Conservation (phyloP, 2,113 vertebrate genomes). For the Tragulus kanchil region DNA sequence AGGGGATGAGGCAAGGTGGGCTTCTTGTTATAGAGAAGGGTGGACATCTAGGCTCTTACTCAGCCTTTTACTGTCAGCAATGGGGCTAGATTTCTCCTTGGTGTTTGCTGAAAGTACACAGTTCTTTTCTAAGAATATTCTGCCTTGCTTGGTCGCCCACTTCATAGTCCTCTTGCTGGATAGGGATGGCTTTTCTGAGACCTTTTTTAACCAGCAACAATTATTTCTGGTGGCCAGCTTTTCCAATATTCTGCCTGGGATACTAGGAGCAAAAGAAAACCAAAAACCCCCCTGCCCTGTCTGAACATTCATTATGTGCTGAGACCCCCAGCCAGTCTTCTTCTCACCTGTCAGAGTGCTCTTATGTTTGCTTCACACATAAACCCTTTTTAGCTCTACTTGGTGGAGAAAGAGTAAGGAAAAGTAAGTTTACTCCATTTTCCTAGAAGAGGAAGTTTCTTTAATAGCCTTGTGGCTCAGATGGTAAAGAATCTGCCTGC, state of each 20-base stretch:
- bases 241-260: not conserved
- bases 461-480: no score
- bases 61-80: not conserved
- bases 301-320: not conserved
- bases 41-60: not conserved
- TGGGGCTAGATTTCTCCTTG: not conserved
- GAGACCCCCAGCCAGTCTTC: no score
- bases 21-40: not conserved
- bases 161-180: not conserved
- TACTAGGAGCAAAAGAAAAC: slow-evolving; percentile 33
- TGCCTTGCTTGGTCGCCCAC: not conserved
- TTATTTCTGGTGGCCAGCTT: slow-evolving; percentile 25
- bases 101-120: not conserved
- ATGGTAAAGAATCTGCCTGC: no score
- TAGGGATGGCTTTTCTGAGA: not conserved
- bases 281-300: not conserved
- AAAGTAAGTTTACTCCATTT: no score
- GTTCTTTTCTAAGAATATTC: not conserved
- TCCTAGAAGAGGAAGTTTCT: no score
- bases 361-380: no score
- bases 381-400: no score
- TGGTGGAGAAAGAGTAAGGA: no score
- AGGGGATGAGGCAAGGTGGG: not conserved
- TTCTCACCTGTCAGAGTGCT: no score
- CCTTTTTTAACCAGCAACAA: not conserved